Evolutionary conservation across 2,888 invertebrate genomes (phyloP).

Genomic region (Sphaerophoria taeniata): DNA sequence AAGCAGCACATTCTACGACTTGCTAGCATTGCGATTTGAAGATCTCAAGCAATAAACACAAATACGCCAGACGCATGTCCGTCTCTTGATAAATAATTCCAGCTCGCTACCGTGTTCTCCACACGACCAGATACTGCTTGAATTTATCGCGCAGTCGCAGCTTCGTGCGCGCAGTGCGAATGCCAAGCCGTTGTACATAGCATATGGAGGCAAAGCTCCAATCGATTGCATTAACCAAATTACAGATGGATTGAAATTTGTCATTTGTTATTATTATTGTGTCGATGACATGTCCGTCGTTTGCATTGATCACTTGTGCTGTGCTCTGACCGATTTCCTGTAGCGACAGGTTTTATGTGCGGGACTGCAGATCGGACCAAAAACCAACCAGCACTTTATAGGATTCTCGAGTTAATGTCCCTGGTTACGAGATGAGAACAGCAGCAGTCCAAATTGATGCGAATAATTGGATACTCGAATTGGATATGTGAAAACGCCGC

Average conservation of each 20-base stretch:
- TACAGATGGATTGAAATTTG: constrained; percentile 75
- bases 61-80: constrained; percentile 75
- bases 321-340: constrained; percentile 9
- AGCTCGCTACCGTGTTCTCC: constrained; percentile 65
- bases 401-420: not conserved
- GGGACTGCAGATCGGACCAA: constrained; percentile 28
- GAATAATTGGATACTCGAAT: constrained; percentile 65
- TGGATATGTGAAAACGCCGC: constrained; percentile 64
- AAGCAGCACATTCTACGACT: constrained; percentile 62
- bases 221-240: constrained; percentile 75
- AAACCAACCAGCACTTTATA: constrained; percentile 54
- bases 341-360: constrained; percentile 53
- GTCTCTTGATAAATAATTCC: constrained; percentile 72
- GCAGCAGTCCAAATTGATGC: constrained; percentile 62
- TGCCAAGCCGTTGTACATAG: constrained; percentile 13
- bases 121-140: constrained; percentile 54
- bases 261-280: constrained; percentile 75
- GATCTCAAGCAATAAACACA: constrained; percentile 69
- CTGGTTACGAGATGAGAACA: not conserved
- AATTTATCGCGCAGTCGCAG: constrained; percentile 54
- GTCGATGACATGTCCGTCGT: constrained; percentile 72
- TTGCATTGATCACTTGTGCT: constrained; percentile 63
- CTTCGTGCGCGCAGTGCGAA: constrained; percentile 24
- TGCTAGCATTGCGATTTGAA: constrained; percentile 57
- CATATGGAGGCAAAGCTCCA: constrained; percentile 62